A percentile compares a stretch with the other conserved stretches of the same genome.
Conservation (phyloP, 1,140 invertebrate species). For the Ephestia elutella region DNA sequence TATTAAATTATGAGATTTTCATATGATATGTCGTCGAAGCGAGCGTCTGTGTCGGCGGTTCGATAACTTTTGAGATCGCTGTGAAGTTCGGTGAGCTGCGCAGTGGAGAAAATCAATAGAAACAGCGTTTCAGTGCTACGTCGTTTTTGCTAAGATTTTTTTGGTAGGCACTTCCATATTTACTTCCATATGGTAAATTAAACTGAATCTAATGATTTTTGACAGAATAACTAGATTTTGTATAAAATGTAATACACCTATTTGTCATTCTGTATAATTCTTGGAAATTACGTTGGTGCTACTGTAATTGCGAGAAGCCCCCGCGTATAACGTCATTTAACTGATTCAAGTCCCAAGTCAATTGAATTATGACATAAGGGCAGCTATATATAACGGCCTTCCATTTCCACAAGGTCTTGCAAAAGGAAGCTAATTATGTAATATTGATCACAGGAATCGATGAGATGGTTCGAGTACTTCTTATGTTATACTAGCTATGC, state of each 20-base stretch:
- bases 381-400: not conserved
- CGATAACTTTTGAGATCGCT: not conserved
- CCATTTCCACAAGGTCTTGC: not conserved
- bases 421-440: not conserved
- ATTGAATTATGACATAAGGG: not conserved
- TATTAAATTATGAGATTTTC: not conserved
- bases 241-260: not conserved
- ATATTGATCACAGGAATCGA: not conserved
- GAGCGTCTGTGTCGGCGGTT: not conserved
- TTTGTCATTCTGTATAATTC: not conserved
- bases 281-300: not conserved
- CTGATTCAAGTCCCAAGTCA: not conserved
- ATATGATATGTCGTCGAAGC: conserved; percentile 1
- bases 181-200: not conserved
- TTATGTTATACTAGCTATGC: too few species aligned
- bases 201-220: not conserved
- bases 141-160: not conserved
- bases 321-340: not conserved
- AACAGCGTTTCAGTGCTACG: not conserved
- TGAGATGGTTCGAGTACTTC: not conserved
- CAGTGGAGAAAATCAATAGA: not conserved
- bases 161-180: not conserved
- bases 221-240: not conserved
- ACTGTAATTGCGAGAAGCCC: not conserved
- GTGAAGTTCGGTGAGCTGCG: not conserved